Conservation (phyloP, 1,140 invertebrate genomes). For the Neuroterus valhalla region DNA sequence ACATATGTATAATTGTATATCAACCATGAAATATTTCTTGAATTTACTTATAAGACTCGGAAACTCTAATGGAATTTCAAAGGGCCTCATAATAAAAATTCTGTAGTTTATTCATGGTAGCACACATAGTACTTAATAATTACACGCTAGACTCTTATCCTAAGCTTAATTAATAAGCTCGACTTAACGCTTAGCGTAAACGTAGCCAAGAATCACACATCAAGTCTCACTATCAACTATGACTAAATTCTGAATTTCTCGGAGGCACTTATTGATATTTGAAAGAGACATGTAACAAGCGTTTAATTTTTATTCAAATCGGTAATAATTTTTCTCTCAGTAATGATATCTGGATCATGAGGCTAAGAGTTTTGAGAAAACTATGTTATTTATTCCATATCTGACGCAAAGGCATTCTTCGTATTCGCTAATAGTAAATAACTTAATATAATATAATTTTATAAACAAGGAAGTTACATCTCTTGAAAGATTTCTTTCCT, state of each 20-base stretch:
- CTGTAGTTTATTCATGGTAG: slow-evolving; percentile 48
- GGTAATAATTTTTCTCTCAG: too few relatives aligned
- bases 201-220: slow-evolving; percentile 9
- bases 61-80: slow-evolving; percentile 18
- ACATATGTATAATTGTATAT: not conserved
- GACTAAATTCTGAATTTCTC: not conserved
- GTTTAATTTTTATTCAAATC: not conserved
- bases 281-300: not conserved
- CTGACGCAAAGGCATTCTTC: not conserved
- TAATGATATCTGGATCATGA: too few relatives aligned
- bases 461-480: too few relatives aligned
- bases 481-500: too few relatives aligned
- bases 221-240: not conserved
- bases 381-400: slow-evolving; percentile 5
- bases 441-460: too few relatives aligned
- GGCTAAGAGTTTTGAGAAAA: too few relatives aligned
- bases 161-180: slow-evolving; percentile 18
- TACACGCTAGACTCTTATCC: slow-evolving; percentile 32
- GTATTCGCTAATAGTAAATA: not conserved
- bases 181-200: not conserved
- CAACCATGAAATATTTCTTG: not conserved
- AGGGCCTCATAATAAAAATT: not conserved
- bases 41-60: not conserved
- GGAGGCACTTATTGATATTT: not conserved
- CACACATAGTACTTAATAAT: slow-evolving; percentile 33